These are phyloP conservation scores for Ruditapes philippinarum DNA, from an alignment of 1,140 invertebrate genomes.

Conservation along the genomic window DNA sequence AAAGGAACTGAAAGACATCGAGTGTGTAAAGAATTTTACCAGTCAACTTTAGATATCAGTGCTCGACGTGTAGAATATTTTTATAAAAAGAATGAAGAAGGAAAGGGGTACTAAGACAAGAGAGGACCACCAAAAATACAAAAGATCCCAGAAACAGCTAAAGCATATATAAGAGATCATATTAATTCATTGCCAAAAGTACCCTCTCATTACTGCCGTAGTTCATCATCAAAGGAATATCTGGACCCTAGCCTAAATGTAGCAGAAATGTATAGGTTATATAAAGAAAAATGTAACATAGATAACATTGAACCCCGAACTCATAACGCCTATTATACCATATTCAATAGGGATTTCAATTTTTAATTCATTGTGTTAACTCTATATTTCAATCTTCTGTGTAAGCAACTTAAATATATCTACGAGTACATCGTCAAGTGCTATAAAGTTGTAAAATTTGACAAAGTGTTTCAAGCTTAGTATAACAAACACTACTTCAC, in stretches of 20 bases:
- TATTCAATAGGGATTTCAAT: too few relatives aligned
- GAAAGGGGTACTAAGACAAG: background rate
- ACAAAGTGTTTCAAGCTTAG: too few relatives aligned
- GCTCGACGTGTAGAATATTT: background rate
- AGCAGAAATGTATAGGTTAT: background rate
- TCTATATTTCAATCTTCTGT: too few relatives aligned
- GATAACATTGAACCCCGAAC: background rate
- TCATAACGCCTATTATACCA: too few relatives aligned
- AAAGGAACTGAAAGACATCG: background rate
- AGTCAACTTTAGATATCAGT: slow-evolving; percentile 45
- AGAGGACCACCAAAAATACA: background rate
- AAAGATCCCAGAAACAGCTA: background rate
- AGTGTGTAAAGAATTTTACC: slow-evolving; percentile 34
- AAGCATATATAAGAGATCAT: slow-evolving; percentile 1
- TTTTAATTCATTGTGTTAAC: too few relatives aligned
- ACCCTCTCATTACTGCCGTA: background rate
- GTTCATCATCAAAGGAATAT: background rate
- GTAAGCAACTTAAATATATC: too few relatives aligned
- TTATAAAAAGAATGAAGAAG: background rate
- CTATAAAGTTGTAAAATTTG: too few relatives aligned
- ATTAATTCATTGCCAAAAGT: slow-evolving; percentile 30
- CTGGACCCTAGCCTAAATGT: background rate
- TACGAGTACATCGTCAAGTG: too few relatives aligned
- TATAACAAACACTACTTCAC: too few relatives aligned
- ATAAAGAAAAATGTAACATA: background rate